These are phyloP conservation scores for Mobula birostris DNA, from an alignment of 2,113 vertebrate genomes.

Conservation along the genomic window DNA sequence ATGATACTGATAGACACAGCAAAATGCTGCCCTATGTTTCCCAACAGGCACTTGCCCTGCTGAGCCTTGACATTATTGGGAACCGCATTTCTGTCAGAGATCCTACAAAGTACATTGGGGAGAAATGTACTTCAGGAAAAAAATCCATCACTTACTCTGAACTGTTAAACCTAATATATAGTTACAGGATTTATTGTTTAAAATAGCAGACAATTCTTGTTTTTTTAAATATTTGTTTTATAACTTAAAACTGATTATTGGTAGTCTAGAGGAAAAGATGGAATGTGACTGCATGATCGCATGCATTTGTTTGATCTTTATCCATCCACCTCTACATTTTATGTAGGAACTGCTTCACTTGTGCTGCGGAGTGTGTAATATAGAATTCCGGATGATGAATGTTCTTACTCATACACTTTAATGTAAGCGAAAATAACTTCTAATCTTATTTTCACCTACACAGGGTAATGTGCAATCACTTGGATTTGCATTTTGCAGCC, in stretches of 20 bases:
- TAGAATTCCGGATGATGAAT: slow-evolving; percentile 31
- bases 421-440: slow-evolving; percentile 36
- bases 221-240: slow-evolving; percentile 20
- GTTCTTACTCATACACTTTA: slow-evolving; percentile 33
- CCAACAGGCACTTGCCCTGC: not conserved
- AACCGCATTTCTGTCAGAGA: not conserved
- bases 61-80: no score
- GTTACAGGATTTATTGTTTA: not conserved
- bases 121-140: not conserved
- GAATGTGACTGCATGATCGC: not conserved
- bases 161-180: not conserved
- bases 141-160: not conserved
- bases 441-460: slow-evolving; percentile 32
- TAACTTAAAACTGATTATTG: slow-evolving; percentile 16
- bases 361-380: slow-evolving; percentile 28
- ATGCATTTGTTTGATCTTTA: slow-evolving; percentile 28
- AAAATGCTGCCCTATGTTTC: not conserved
- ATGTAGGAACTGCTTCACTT: slow-evolving; percentile 14
- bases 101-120: not conserved
- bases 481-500: slow-evolving; percentile 28
- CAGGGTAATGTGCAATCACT: slow-evolving; percentile 32
- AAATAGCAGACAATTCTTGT: not conserved
- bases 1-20: not conserved
- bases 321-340: slow-evolving; percentile 23
- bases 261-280: not conserved